Evolutionary conservation across 2,888 invertebrate species (phyloP).

Genomic region (Slavum lentiscoides): DNA sequence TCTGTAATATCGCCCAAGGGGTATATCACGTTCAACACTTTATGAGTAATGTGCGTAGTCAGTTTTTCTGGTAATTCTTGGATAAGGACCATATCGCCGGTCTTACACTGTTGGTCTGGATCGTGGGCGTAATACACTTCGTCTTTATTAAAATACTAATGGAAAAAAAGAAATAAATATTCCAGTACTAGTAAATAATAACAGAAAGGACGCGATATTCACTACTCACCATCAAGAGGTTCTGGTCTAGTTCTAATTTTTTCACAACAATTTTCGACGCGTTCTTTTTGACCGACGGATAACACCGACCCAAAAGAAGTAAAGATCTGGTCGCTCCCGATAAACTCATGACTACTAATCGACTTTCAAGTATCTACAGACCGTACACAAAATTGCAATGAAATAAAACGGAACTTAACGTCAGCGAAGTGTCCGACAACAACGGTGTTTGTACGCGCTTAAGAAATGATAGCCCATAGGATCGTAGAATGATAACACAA

Average conservation of each 20-base stretch:
- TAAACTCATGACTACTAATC: slow-evolving; percentile 57
- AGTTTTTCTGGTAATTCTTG: slow-evolving; percentile 73
- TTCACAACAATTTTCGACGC: slow-evolving; percentile 79
- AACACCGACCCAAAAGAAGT: slow-evolving; percentile 75
- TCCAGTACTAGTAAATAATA: slow-evolving; percentile 17
- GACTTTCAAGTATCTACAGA: too few relatives aligned
- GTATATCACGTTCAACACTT: slow-evolving; percentile 78
- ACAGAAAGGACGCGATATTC: slow-evolving; percentile 18
- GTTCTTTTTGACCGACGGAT: slow-evolving; percentile 76
- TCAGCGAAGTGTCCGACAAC: too few relatives aligned
- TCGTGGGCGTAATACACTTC: slow-evolving; percentile 77
- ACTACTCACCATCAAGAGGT: slow-evolving; percentile 73
- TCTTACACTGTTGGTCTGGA: slow-evolving; percentile 75
- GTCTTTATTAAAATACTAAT: slow-evolving; percentile 77
- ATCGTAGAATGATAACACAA: too few relatives aligned
- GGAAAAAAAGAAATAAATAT: slow-evolving; percentile 56
- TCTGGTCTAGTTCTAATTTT: slow-evolving; percentile 73
- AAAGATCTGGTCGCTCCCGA: slow-evolving; percentile 63
- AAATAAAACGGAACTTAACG: too few relatives aligned
- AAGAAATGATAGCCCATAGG: too few relatives aligned
- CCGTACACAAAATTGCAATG: too few relatives aligned
- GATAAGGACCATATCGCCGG: slow-evolving; percentile 81
- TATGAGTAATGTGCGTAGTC: slow-evolving; percentile 77
- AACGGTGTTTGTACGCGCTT: too few relatives aligned
- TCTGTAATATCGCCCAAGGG: slow-evolving; percentile 83